Percentiles rank a stretch among this genome's conserved stretches.
These are phyloP conservation scores for Potorous gilbertii DNA, from an alignment of 2,797 vertebrate species.

Conservation along the genomic window DNA sequence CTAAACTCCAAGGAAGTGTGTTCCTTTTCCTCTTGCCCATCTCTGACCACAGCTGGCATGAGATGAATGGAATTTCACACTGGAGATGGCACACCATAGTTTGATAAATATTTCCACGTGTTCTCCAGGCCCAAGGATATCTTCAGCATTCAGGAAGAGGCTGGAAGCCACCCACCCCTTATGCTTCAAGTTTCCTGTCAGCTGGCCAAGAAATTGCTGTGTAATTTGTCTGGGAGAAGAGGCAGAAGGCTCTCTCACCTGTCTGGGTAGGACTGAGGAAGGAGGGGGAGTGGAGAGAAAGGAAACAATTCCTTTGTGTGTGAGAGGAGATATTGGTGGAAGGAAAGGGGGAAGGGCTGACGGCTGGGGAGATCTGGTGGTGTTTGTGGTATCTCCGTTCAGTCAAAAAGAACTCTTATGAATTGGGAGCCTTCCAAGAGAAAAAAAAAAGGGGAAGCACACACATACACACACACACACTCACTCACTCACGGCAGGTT, in stretches of 20 bases:
- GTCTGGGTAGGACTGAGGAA: neutral
- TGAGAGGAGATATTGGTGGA: neutral
- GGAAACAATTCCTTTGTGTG: neutral
- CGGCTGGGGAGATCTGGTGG: neutral
- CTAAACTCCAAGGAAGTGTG: slow-evolving; percentile 67
- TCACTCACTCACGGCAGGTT: neutral
- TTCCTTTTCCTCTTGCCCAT: slow-evolving; percentile 73
- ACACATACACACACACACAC: neutral
- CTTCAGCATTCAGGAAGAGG: slow-evolving; percentile 1
- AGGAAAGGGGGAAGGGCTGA: neutral
- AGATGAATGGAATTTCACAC: slow-evolving; percentile 58
- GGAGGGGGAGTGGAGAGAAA: neutral
- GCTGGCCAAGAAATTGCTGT: slow-evolving; percentile 28
- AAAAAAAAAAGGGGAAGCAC: slow-evolving; percentile 2
- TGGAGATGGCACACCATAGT: neutral
- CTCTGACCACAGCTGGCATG: slow-evolving; percentile 19
- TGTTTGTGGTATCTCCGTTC: neutral
- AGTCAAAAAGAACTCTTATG: neutral
- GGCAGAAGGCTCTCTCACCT: slow-evolving; percentile 46
- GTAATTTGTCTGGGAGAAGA: neutral
- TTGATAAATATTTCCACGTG: slow-evolving; percentile 58
- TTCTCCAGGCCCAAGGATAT: neutral
- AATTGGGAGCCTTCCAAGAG: neutral
- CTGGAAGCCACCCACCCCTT: neutral
- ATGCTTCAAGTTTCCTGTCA: neutral